Conservation (phyloP, 2,888 invertebrate genomes). For the Dryomyza anilis region DNA sequence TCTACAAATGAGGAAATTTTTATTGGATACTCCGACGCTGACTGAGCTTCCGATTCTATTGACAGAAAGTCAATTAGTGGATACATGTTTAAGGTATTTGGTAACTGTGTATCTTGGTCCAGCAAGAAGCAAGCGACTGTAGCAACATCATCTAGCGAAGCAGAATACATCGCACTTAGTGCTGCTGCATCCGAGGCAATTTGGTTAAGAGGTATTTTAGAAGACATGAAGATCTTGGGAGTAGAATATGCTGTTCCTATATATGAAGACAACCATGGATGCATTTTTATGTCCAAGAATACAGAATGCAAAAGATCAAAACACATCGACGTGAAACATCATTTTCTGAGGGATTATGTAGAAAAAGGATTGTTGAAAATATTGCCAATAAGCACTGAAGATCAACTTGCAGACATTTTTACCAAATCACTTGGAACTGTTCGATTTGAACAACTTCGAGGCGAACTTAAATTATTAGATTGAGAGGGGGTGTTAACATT, state of each 20-base stretch:
- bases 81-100: constrained; percentile 29
- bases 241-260: no score
- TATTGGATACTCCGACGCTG: constrained; percentile 1
- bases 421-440: background rate
- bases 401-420: background rate
- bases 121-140: constrained; percentile 28
- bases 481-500: background rate
- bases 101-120: constrained; percentile 19
- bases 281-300: no score
- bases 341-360: no score
- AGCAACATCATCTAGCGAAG: background rate
- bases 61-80: constrained; percentile 31
- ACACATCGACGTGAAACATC: no score
- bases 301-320: no score
- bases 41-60: constrained; percentile 22
- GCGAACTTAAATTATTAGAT: background rate
- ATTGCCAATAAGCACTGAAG: background rate
- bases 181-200: background rate
- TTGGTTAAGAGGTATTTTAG: background rate
- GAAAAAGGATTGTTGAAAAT: background rate
- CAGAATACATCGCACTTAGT: background rate
- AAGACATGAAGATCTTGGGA: background rate
- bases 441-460: background rate
- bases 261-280: no score
- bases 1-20: background rate